Conservation (phyloP, 2,797 vertebrate species). For the Stomatorhinus walkeri region DNA sequence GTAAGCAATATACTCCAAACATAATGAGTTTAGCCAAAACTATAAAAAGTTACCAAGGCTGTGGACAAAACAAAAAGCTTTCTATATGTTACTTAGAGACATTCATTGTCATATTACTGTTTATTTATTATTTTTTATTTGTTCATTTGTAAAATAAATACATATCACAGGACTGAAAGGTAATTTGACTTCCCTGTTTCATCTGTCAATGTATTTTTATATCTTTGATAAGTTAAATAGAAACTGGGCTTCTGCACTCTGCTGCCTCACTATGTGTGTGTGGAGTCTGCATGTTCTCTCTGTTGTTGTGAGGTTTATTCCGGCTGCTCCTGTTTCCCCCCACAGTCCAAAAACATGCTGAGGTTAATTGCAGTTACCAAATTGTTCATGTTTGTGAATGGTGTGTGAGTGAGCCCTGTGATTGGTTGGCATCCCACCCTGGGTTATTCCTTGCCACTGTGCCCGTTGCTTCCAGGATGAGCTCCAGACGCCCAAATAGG, state of each 20-base stretch:
- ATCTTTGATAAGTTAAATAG: background rate
- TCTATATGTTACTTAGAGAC: background rate
- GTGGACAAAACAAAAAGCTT: background rate
- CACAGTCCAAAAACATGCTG: background rate
- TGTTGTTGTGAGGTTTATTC: background rate
- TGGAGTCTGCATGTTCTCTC: background rate
- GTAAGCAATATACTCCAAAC: slow-evolving; percentile 5
- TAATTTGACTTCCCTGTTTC: background rate
- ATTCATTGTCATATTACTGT: background rate
- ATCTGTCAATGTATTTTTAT: background rate
- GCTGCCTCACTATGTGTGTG: background rate
- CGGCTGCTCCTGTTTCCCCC: background rate
- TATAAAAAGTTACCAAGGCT: background rate
- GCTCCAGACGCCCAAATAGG: background rate
- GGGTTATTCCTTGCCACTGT: background rate
- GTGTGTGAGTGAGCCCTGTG: background rate
- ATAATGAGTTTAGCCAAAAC: background rate
- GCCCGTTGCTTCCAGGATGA: background rate
- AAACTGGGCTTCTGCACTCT: background rate
- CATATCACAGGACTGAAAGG: background rate
- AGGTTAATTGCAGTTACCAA: background rate
- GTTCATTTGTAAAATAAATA: background rate
- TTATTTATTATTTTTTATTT: background rate
- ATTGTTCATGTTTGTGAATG: background rate
- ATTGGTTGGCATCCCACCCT: background rate